A percentile compares a stretch with the other conserved stretches of the same genome.
Conservation (phyloP, 2,113 vertebrate genomes). For the Gymnarchus niloticus region DNA sequence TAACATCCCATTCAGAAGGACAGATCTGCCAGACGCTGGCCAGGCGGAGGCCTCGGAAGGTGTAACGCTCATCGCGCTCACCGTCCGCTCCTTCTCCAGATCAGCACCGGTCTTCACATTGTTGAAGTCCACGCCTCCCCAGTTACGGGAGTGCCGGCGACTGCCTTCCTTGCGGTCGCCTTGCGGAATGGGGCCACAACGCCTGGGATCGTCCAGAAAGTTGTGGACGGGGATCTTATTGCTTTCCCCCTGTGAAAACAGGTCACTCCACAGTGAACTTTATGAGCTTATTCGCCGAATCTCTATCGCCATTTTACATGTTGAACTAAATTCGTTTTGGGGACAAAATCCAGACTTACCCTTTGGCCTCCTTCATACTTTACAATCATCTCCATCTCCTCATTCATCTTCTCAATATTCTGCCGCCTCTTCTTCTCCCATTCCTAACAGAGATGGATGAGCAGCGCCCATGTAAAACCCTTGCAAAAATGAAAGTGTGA, state of each 20-base stretch:
- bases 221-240: constrained; percentile 80
- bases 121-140: constrained; percentile 87
- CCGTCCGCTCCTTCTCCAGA: constrained; percentile 69
- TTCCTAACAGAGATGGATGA: constrained; percentile 62
- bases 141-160: constrained; percentile 79
- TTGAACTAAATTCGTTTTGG: background rate
- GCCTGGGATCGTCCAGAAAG: constrained; percentile 83
- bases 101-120: constrained; percentile 78
- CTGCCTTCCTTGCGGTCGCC: constrained; percentile 78
- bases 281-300: background rate
- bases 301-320: background rate
- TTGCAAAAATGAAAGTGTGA: background rate
- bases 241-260: constrained; percentile 54
- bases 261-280: background rate
- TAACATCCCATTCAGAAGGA: background rate
- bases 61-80: constrained; percentile 37
- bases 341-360: constrained; percentile 48
- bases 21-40: background rate
- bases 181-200: constrained; percentile 64
- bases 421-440: constrained; percentile 84
- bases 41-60: no score
- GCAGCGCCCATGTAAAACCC: background rate
- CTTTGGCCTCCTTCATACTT: constrained; percentile 80
- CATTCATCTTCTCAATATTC: constrained; percentile 90
- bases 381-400: constrained; percentile 87